These are phyloP conservation scores for Hetaerina americana DNA, from an alignment of 1,140 invertebrate genomes.

Conservation along the genomic window DNA sequence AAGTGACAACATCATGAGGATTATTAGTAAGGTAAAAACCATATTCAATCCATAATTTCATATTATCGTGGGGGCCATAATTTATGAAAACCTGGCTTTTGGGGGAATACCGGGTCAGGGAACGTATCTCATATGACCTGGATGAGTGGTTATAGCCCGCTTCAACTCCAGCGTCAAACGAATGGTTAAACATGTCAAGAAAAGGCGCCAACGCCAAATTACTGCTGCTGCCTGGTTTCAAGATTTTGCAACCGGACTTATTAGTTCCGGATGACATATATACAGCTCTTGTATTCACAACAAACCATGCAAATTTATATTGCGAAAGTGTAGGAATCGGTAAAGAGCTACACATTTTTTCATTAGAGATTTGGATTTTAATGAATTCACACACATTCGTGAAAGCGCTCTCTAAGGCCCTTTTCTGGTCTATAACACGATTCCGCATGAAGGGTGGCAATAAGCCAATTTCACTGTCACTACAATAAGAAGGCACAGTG, in stretches of 20 bases:
- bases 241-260: constrained; percentile 19
- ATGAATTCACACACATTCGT: constrained; percentile 18
- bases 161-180: constrained; percentile 33
- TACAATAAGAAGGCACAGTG: constrained; percentile 36
- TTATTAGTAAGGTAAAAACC: constrained; percentile 55
- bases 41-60: constrained; percentile 55
- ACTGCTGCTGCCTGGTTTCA: constrained; percentile 34
- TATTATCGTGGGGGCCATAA: constrained; percentile 56
- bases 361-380: constrained; percentile 24
- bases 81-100: constrained; percentile 55
- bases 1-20: constrained; percentile 40
- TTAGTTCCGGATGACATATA: constrained; percentile 32
- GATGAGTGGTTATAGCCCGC: constrained; percentile 29
- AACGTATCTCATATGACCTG: constrained; percentile 40
- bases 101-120: constrained; percentile 26
- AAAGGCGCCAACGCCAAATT: constrained; percentile 58
- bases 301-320: constrained; percentile 44
- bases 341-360: too few relatives aligned
- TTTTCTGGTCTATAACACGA: constrained; percentile 14
- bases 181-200: constrained; percentile 69
- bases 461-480: constrained; percentile 23
- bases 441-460: constrained; percentile 22
- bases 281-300: constrained; percentile 64
- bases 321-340: too few relatives aligned
- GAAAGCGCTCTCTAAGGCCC: constrained; percentile 20